These are phyloP conservation scores for Penelope pileata DNA, from an alignment of 2,113 vertebrate species.

Conservation along the genomic window DNA sequence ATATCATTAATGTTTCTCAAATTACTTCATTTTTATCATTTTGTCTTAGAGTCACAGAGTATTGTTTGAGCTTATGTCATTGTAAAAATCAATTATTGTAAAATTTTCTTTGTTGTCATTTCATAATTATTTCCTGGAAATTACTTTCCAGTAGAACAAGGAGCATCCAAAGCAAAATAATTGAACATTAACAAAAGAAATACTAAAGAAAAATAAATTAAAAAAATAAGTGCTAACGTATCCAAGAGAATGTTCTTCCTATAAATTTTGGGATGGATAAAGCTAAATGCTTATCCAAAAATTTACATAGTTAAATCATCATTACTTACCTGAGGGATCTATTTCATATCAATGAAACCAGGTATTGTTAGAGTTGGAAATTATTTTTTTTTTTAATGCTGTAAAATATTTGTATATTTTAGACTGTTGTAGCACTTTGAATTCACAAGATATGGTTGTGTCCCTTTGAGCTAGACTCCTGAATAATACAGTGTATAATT, in stretches of 20 bases:
- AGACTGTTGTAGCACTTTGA: neutral
- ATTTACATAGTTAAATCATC: neutral
- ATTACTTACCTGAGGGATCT: neutral
- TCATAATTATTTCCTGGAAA: neutral
- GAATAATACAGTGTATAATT: neutral
- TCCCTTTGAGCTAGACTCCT: neutral
- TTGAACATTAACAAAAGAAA: neutral
- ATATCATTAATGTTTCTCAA: neutral
- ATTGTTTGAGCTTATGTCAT: neutral
- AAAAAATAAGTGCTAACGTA: neutral
- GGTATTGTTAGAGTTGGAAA: no score
- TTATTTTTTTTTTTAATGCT: neutral
- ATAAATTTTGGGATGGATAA: neutral
- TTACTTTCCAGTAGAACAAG: neutral
- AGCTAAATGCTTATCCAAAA: neutral
- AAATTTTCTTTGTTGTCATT: neutral
- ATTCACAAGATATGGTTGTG: neutral
- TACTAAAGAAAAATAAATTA: neutral
- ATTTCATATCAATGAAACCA: neutral
- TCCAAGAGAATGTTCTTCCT: no score
- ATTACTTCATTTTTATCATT: neutral
- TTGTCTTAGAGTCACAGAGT: no score
- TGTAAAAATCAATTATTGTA: neutral
- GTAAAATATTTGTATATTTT: neutral
- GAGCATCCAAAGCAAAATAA: neutral